A percentile compares a stretch with the other conserved stretches of the same genome.
These are phyloP conservation scores for Clupea harengus DNA, from an alignment of 2,113 vertebrate genomes.

Conservation along the genomic window DNA sequence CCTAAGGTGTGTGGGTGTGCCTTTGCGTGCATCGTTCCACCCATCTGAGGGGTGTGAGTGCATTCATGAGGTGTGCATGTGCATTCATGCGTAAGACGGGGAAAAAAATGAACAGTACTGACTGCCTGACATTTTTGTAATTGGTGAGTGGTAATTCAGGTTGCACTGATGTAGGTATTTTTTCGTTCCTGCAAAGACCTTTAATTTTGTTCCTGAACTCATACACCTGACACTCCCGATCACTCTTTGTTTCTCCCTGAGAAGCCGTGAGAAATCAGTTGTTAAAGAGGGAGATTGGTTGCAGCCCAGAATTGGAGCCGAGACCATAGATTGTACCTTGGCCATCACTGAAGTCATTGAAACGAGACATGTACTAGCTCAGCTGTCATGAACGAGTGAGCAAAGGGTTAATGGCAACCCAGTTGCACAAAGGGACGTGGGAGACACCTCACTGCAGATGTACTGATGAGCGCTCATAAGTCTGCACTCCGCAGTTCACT, in stretches of 20 bases:
- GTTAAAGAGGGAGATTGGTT: background rate
- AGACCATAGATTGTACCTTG: background rate
- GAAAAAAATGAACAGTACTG: background rate
- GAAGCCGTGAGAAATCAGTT: background rate
- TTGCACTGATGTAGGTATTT: background rate
- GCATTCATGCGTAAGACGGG: background rate
- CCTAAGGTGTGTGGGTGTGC: constrained; percentile 8
- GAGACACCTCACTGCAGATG: background rate
- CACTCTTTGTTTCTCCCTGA: background rate
- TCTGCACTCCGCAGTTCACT: background rate
- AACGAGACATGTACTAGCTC: background rate
- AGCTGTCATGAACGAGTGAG: background rate
- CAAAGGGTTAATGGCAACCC: background rate
- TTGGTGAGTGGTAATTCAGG: background rate
- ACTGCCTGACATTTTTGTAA: background rate
- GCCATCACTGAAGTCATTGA: background rate
- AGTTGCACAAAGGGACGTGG: background rate
- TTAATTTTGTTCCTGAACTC: background rate
- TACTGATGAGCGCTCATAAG: background rate
- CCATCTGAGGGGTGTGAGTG: background rate
- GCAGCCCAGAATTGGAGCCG: background rate
- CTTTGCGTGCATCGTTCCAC: constrained; percentile 10
- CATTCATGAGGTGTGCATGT: background rate
- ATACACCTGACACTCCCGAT: background rate
- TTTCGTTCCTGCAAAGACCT: background rate